Evolutionary conservation across 2,113 vertebrate species (phyloP), one percentile per base, ranked within the genome.

Genomic region (Anas platyrhynchos): DNA sequence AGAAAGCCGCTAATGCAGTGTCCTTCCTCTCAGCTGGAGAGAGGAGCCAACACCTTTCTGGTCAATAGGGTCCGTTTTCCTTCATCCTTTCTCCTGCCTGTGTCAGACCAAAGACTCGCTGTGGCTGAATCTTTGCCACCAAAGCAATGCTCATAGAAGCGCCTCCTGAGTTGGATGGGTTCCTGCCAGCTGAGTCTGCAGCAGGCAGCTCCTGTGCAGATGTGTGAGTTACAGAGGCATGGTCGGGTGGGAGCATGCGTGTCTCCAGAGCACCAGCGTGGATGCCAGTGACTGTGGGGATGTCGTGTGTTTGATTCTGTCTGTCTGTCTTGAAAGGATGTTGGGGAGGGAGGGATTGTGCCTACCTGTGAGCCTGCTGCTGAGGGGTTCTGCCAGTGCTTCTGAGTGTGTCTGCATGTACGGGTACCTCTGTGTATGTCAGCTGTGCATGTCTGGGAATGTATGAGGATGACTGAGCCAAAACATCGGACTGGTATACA

Each of bases 381-480:
- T 7, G 1, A 46, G 61, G 61, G 32, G 16, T 85, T 55, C 75
- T 87, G 23, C 58, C 0, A 2, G 29, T 59, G 48, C 61, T 44
- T 80, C 83, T 78, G 83, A 69, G 63, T 0, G 0, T 41, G 48
- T 91, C 72, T 92, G 89, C 46, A 31, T 41, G 38, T 41, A 41
- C 11, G 38, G 38, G 38, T 41, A 41, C 38, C 38, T 41, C 38
- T 41, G 38, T 36, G 44, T 46, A 46, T 46, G 66, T 72, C 43
- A 46, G 44, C 44, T 73, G 32, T 36, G 46, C 21, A 48, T 21
- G 67, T 72, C 43, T 80, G 83, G 61, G 74, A 59, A 21, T 31
- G 84, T 36, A 4, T 54, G 85, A 29, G 83, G 44, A 36, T 91
- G 88, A 31, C 69, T 92, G 88, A 79, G 48, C 14, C 85, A 61